Base-by-base conservation (phyloP, 2,797 vertebrate species). In the Columba guinea region DNA sequence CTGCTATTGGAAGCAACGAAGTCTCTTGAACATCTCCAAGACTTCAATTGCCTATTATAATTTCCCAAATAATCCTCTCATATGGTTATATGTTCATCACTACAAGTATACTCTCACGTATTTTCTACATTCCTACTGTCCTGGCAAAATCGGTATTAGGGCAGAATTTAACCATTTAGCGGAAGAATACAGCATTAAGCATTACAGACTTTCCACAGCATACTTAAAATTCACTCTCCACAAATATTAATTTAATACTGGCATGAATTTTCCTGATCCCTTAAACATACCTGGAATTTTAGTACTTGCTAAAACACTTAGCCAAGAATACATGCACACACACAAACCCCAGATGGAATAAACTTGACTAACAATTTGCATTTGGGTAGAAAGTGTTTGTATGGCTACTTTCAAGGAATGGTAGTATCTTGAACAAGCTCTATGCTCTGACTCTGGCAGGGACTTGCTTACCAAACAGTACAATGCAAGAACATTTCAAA, bases 81-180 rank as follows among this genome's bases (percentile, higher is more conserved):
- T 30, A 6, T 39, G 23, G 17, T 67, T 87, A 10, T 49, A 41
- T 59, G 39, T 73, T 73, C 80, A 76, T 81, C 73, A 64, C 13
- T 74, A 58, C 59, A 63, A 89, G 16, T 55, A 71, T 41, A 35
- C 9, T 76, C 51, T 81, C 6, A 2, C 20, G 78, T 65, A 22
- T 75, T 53, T 91, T 64, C 60, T 81, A 7, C 24, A 89, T 92
- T 87, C 39, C 34, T 52, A 13, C 59, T 84, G 22, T 65, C 81
- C 44, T 77, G 63, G 67, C 59, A 39, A 89, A 84, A 63, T 30
- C 49, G 20, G 14, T 82, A 63, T 89, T 32, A 63, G 78, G 59
- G 70, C 52, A 93, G 48, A 86, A 20, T 90, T 95, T 90, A 95
- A 94, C 52, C 35, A 41, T 87, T 79, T 88, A 82, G 65, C 41